A percentile compares a stretch with the other conserved stretches of the same genome.
Evolutionary conservation across 2,797 vertebrate genomes (phyloP).

Genomic region (Clangula hyemalis): DNA sequence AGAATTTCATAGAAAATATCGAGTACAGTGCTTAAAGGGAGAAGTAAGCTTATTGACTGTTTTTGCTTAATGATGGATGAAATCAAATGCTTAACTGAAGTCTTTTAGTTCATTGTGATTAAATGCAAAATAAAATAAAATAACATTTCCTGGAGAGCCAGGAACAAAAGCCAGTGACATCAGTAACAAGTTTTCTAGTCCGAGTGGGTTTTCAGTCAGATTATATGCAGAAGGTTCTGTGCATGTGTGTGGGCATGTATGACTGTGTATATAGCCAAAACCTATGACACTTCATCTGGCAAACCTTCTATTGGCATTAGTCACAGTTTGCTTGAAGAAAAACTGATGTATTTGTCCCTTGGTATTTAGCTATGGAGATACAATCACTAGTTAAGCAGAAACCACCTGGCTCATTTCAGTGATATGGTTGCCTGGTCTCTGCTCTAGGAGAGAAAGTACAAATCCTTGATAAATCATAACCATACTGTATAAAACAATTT

Average conservation of each 20-base stretch:
- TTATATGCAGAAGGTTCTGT: neutral
- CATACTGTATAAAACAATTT: neutral
- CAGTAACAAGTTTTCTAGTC: neutral
- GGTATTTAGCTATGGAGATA: neutral
- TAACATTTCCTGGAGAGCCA: neutral
- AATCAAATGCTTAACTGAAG: neutral
- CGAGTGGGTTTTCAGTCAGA: neutral
- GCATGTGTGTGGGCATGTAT: too few species aligned
- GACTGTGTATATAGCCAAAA: neutral
- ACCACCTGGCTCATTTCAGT: neutral
- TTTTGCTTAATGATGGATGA: neutral
- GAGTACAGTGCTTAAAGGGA: neutral
- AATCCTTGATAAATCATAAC: neutral
- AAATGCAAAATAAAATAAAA: neutral
- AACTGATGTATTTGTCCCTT: neutral
- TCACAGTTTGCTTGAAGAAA: neutral
- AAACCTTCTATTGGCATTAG: neutral
- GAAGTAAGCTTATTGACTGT: neutral
- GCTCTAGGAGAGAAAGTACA: neutral
- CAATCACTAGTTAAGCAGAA: neutral
- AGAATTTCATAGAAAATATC: neutral
- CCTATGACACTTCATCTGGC: neutral
- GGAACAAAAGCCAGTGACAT: neutral
- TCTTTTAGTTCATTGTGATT: neutral
- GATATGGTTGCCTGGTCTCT: neutral